These are phyloP conservation scores for Dendrolimus punctatus DNA, from an alignment of 1,140 invertebrate species.

Conservation along the genomic window DNA sequence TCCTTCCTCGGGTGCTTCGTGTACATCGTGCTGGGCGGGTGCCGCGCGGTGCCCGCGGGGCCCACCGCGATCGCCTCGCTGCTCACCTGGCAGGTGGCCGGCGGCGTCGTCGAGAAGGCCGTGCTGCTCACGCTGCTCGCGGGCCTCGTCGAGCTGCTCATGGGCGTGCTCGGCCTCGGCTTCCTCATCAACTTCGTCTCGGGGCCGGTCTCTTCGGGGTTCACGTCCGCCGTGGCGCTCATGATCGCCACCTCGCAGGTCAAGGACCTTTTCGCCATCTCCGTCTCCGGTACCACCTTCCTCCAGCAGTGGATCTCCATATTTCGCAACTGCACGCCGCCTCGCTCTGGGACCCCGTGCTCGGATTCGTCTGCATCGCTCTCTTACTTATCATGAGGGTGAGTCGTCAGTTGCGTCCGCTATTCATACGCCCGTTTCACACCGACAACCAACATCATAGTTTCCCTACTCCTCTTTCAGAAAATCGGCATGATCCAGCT, in stretches of 20 bases:
- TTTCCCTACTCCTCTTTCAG: slow-evolving; percentile 48
- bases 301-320: slow-evolving; percentile 81
- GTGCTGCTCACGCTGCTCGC: slow-evolving; percentile 85
- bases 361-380: slow-evolving; percentile 82
- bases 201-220: slow-evolving; percentile 92
- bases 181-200: slow-evolving; percentile 96
- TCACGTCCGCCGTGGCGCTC: slow-evolving; percentile 93
- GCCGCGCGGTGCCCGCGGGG: slow-evolving; percentile 91
- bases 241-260: slow-evolving; percentile 92
- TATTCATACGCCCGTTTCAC: neutral
- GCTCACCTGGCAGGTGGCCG: slow-evolving; percentile 83
- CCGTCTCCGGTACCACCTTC: slow-evolving; percentile 81
- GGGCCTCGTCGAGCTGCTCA: slow-evolving; percentile 86
- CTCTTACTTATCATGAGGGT: slow-evolving; percentile 82
- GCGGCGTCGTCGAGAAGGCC: slow-evolving; percentile 82
- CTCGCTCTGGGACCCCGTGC: slow-evolving; percentile 77
- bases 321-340: slow-evolving; percentile 75
- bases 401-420: slow-evolving; percentile 12
- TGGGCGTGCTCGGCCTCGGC: slow-evolving; percentile 91
- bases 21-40: slow-evolving; percentile 92
- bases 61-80: slow-evolving; percentile 89
- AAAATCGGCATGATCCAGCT: slow-evolving; percentile 73
- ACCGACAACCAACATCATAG: neutral
- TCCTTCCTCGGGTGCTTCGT: slow-evolving; percentile 93
- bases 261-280: slow-evolving; percentile 87